Percentiles rank a stretch among this genome's conserved stretches.
Conservation (phyloP, 2,888 invertebrate species). For the Machimus atricapillus region DNA sequence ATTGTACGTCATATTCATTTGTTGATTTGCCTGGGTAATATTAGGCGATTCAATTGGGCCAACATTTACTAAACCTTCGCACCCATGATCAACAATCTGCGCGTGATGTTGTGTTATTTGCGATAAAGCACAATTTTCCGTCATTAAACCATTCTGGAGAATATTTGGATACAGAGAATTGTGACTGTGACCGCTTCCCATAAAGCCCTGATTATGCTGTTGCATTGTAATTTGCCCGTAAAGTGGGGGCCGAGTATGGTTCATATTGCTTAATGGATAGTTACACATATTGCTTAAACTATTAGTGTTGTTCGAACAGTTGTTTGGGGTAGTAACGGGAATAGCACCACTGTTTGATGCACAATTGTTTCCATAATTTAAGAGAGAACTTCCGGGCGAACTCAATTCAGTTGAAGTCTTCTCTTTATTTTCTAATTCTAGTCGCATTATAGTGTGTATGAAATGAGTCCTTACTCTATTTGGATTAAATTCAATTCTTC, state of each 20-base stretch:
- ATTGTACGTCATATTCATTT: constrained; percentile 48
- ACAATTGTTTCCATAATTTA: constrained; percentile 18
- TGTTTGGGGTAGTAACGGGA: background rate
- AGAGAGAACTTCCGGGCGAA: background rate
- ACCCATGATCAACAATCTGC: background rate
- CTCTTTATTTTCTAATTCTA: constrained; percentile 87
- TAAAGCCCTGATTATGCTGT: constrained; percentile 22
- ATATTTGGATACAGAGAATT: background rate
- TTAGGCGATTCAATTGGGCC: background rate
- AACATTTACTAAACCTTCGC: background rate
- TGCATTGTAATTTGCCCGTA: constrained; percentile 26
- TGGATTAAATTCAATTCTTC: constrained; percentile 96
- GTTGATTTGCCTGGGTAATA: constrained; percentile 15
- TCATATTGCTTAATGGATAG: constrained; percentile 41
- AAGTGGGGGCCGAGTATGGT: constrained; percentile 19
- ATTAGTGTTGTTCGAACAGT: background rate
- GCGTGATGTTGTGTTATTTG: constrained; percentile 29
- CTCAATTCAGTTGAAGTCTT: constrained; percentile 58
- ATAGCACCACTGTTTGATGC: background rate
- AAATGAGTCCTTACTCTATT: constrained; percentile 95
- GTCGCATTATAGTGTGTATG: constrained; percentile 93
- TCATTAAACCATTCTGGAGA: background rate
- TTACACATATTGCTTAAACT: constrained; percentile 39
- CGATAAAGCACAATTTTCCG: constrained; percentile 10
- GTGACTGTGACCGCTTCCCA: background rate